A percentile compares a stretch with the other conserved stretches of the same genome.
Evolutionary conservation across 2,797 vertebrate species (phyloP).

Genomic region (Stomatorhinus walkeri): DNA sequence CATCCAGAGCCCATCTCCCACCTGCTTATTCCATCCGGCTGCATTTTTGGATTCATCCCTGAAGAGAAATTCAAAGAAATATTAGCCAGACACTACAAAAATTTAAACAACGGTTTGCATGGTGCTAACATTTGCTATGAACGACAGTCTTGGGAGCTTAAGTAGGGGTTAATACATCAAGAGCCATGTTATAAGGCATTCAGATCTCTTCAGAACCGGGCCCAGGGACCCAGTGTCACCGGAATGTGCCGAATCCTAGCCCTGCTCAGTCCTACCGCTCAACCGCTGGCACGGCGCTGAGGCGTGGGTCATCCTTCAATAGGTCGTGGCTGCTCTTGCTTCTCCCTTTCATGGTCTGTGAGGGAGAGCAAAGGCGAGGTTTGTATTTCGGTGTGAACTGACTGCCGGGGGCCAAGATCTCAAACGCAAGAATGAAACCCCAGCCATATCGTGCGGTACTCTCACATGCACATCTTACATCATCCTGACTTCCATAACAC

Average conservation of each 20-base stretch:
- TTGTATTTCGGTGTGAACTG: background rate
- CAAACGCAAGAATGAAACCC: background rate
- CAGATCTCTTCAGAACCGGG: background rate
- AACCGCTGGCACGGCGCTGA: constrained; percentile 85
- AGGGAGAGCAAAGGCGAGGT: constrained; percentile 28
- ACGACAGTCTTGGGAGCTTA: background rate
- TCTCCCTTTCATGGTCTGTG: constrained; percentile 85
- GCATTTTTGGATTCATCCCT: background rate
- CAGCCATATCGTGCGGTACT: background rate
- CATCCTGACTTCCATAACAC: background rate
- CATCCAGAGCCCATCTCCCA: background rate
- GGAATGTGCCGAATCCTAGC: background rate
- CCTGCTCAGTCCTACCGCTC: constrained; percentile 60
- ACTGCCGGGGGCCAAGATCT: background rate
- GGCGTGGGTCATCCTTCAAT: constrained; percentile 83
- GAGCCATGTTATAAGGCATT: background rate
- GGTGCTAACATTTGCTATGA: background rate
- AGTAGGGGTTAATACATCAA: background rate
- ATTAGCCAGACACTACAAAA: background rate
- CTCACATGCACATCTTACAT: background rate
- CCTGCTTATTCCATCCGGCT: background rate
- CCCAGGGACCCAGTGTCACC: background rate
- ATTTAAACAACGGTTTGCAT: background rate
- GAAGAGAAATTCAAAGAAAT: background rate
- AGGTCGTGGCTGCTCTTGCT: constrained; percentile 98